Evolutionary conservation across 1,140 invertebrate genomes (phyloP).

Genomic region (Drosophila navojoa): DNA sequence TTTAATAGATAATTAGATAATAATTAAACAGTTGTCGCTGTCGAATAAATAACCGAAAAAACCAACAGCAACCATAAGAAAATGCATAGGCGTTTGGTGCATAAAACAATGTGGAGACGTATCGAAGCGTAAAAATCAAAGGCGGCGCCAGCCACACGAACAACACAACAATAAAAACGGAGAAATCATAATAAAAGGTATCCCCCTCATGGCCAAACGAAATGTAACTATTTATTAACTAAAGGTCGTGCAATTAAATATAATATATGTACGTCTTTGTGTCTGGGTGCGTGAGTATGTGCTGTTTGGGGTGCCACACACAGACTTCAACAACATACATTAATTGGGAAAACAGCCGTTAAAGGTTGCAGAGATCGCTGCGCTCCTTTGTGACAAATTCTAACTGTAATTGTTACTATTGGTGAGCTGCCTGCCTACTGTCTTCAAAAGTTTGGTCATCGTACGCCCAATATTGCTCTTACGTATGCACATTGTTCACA

Average conservation of each 20-base stretch:
- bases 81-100: constrained; percentile 68
- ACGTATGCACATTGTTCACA: constrained; percentile 26
- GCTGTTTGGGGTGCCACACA: constrained; percentile 24
- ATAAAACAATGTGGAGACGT: constrained; percentile 65
- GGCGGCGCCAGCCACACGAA: constrained; percentile 55
- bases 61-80: constrained; percentile 26
- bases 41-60: constrained; percentile 30
- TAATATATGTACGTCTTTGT: constrained; percentile 37
- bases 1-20: constrained; percentile 45
- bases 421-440: background rate
- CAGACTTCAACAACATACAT: constrained; percentile 36
- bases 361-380: constrained; percentile 19
- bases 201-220: constrained; percentile 16
- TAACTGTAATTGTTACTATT: constrained; percentile 13
- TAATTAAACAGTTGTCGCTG: constrained; percentile 44
- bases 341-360: constrained; percentile 19
- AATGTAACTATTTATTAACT: constrained; percentile 41
- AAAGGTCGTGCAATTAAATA: constrained; percentile 34
- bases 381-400: constrained; percentile 11
- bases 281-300: constrained; percentile 31
- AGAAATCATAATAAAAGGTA: constrained; percentile 53
- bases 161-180: constrained; percentile 43
- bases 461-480: constrained; percentile 28
- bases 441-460: constrained; percentile 9
- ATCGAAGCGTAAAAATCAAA: constrained; percentile 73